Conservation (phyloP, 2,888 invertebrate species). For the Mesopsocus fuscifrons region DNA sequence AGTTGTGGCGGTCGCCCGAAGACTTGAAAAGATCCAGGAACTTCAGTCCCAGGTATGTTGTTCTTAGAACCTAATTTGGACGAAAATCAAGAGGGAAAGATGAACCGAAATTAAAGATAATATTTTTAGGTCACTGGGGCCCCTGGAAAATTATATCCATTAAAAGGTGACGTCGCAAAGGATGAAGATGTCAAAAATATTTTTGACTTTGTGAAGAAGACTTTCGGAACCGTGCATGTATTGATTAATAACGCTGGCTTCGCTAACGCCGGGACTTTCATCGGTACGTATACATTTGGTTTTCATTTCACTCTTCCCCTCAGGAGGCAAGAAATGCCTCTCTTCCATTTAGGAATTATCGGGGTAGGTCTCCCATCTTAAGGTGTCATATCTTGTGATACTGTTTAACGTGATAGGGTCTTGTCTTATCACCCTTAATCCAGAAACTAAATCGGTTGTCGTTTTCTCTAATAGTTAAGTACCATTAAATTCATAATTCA, state of each 20-base stretch:
- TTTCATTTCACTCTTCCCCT: too few relatives aligned
- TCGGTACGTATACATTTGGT: constrained; percentile 14
- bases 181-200: constrained; percentile 21
- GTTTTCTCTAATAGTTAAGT: neutral
- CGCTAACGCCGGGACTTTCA: constrained; percentile 15
- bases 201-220: constrained; percentile 22
- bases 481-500: too few relatives aligned
- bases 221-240: constrained; percentile 22
- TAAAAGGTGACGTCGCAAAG: constrained; percentile 23
- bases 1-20: neutral
- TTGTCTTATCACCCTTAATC: too few relatives aligned
- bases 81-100: neutral
- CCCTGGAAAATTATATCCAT: constrained; percentile 21
- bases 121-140: too few relatives aligned
- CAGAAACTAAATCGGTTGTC: too few relatives aligned
- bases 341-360: too few relatives aligned
- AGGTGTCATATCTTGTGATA: too few relatives aligned
- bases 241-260: constrained; percentile 25
- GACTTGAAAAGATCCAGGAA: neutral
- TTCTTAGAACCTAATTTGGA: too few relatives aligned
- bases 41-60: too few relatives aligned
- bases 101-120: too few relatives aligned
- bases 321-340: too few relatives aligned
- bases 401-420: too few relatives aligned
- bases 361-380: neutral